phyloP scores from a whole-genome alignment of 2,113 vertebrate species.

The Serranochromis macrocephalus region DNA sequence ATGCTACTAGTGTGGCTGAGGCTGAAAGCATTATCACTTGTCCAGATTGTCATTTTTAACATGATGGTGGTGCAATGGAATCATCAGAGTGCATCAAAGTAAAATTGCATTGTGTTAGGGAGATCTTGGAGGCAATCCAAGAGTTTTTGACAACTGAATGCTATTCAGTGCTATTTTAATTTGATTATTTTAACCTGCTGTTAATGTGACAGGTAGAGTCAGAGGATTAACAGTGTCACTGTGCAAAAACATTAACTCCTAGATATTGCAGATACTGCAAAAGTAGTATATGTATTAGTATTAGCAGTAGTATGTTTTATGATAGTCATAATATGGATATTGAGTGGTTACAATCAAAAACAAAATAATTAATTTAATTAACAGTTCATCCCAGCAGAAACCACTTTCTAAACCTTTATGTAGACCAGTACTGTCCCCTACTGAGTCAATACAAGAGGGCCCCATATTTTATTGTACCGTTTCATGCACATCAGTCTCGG shows the following conservation, averaged over 20 bases:
- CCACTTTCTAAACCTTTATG: not conserved
- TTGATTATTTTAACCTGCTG: not conserved
- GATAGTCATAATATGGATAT: not conserved
- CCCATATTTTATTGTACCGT: not conserved
- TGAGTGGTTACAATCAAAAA: not conserved
- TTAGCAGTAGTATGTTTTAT: not conserved
- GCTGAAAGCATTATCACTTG: not conserved
- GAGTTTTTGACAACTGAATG: not conserved
- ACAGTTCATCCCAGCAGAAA: not conserved
- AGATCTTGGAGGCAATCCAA: not conserved
- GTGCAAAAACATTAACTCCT: not conserved
- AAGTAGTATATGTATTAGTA: not conserved
- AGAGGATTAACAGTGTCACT: not conserved
- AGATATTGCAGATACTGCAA: not conserved
- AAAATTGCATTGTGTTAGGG: not conserved
- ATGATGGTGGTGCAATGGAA: not conserved
- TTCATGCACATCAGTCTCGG: not conserved
- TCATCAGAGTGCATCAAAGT: not conserved
- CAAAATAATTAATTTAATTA: not conserved
- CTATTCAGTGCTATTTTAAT: not conserved
- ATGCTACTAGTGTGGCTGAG: not conserved
- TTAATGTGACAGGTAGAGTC: not conserved
- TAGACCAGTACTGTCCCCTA: not conserved
- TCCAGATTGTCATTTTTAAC: not conserved
- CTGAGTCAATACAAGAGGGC: not conserved